Base-by-base conservation (phyloP, 2,888 invertebrate species). In the Micoletzkya japonica region DNA sequence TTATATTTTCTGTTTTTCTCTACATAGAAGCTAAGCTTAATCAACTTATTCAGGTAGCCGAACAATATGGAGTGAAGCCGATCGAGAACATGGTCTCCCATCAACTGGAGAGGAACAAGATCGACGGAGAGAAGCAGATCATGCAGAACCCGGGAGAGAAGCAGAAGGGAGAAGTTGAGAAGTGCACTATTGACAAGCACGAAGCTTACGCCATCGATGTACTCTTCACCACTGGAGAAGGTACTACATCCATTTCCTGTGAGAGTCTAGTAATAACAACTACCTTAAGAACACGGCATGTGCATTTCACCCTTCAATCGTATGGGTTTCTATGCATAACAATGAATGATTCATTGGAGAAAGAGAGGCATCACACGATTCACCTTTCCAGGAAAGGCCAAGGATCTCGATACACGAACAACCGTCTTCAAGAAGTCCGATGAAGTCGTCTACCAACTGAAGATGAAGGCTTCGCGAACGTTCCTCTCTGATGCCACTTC, bases 201-300 rank as follows among this genome's bases (percentile, higher is more conserved):
- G 98, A 99, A 88, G 97, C 96, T 0, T 98, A 95, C 88, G 96
- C 94, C 34, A 92, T 98, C 90, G 97, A 97, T 89, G 93, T 98
- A n/a, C 90, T 99, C 72, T 90, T 98, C 73, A 94, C 95, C 84
- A 92, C 94, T 70, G 97, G 97, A 61, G 95, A 95, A 86, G 95
- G 95, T 85, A 90, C 92, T 87, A 92, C 17, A 6, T 63, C 39
- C 30, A n/a, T 4, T 49, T 50, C 54, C 20, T 28, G 20, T n/a
- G n/a, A n/a, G n/a, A n/a, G n/a, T n/a, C n/a, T n/a, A n/a, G n/a
- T n/a, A n/a, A n/a, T n/a, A n/a, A n/a, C n/a, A n/a, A n/a, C n/a
- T n/a, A n/a, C n/a, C n/a, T n/a, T n/a, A n/a, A n/a, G n/a, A n/a
- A n/a, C n/a, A n/a, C n/a, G n/a, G n/a, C n/a, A n/a, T n/a, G n/a